Percentiles rank a stretch among this genome's conserved stretches.
Conservation (phyloP, 2,113 vertebrate genomes). For the Aix galericulata region DNA sequence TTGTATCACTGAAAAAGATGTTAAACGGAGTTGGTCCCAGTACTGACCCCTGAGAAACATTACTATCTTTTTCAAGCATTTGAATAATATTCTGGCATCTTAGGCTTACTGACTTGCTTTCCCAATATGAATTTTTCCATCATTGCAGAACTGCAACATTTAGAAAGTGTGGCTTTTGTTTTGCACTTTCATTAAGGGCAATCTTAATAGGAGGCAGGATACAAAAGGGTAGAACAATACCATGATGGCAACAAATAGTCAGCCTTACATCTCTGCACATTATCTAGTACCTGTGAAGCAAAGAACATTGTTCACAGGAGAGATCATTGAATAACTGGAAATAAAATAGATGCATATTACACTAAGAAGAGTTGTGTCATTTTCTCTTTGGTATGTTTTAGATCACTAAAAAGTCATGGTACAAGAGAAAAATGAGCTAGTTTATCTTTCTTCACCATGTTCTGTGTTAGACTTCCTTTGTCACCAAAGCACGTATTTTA, state of each 20-base stretch:
- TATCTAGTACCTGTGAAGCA: background rate
- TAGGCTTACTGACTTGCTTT: background rate
- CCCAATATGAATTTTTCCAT: background rate
- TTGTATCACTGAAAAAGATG: too few relatives aligned
- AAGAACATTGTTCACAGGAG: background rate
- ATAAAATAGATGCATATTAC: background rate
- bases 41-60: too few relatives aligned
- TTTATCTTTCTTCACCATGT: background rate
- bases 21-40: too few relatives aligned
- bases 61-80: background rate
- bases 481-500: background rate
- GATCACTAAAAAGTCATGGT: background rate
- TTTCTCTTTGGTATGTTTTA: background rate
- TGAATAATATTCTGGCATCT: background rate
- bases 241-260: background rate
- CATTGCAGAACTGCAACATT: rapidly evolving
- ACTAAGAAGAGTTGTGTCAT: background rate
- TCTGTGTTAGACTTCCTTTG: background rate
- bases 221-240: background rate
- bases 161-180: background rate
- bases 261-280: background rate
- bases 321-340: background rate
- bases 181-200: background rate
- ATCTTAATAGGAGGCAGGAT: background rate
- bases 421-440: background rate